Base-by-base conservation (phyloP, 2,888 invertebrate species). In the Rhyacophila evoluta region DNA sequence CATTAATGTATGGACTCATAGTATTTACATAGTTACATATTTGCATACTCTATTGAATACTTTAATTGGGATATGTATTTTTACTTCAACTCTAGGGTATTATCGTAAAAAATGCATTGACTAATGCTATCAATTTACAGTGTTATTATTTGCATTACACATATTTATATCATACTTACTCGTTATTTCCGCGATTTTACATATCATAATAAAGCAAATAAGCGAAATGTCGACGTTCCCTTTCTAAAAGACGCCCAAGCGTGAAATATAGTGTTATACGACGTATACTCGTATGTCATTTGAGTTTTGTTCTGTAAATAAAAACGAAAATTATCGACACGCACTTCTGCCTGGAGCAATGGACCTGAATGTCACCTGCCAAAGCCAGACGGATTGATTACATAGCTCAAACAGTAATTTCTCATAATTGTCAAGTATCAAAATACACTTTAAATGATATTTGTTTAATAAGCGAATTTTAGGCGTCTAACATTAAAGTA, bases 261-360 rank as follows among this genome's bases (percentile, higher is more conserved):
- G 55, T 55, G 15, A 55, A 1, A 55, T 55, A 55, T 55, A 55
- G 55, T 8, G 55, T 55, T 15, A 41, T 41, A 38, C 38, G 15
- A 4, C 15, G 41, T 41, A 11, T n/a, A 6, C 39, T 39, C 12
- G 5, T 39, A 39, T 39, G 55, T 55, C 55, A 55, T 55, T 55
- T 19, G 55, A 55, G 55, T 55, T 25, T 55, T 55, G 55, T 55
- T 55, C 10, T 55, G 55, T 55, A 55, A 55, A 55, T 55, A 55
- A 55, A 55, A 19, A 55, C 55, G 25, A 55, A 55, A 19, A 55
- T 55, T 55, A 55, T 2, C 8, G 5, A 55, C 55, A 55, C 55
- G 55, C 19, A 41, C 15, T n/a, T 15, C 55, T 19, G 1, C 19
- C 10, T 2, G 8, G 55, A 55, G 55, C 55, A 55, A 55, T 55